phyloP scores from a whole-genome alignment of 2,797 vertebrate species.

The Oryzias sinensis region DNA sequence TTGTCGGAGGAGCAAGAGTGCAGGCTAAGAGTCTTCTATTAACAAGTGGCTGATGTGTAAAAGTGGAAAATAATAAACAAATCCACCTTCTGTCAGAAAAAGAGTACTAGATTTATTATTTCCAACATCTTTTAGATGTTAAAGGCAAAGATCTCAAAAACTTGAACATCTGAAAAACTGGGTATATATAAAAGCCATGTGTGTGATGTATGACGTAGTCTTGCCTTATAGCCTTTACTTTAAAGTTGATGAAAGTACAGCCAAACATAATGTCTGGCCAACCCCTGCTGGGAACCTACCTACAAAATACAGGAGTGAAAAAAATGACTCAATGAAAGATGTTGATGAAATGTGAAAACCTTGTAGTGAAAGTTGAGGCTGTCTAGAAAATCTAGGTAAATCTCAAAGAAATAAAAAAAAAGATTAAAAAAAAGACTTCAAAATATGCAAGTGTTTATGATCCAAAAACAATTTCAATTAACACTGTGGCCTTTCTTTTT shows the following conservation, averaged over 20 bases:
- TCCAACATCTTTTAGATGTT: no score
- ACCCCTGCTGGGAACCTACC: no score
- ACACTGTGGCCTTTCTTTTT: no score
- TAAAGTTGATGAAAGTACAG: no score
- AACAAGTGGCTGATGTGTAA: conserved; percentile 37
- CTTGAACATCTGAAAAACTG: no score
- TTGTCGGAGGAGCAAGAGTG: conserved; percentile 45
- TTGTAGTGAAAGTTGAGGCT: conserved; percentile 6
- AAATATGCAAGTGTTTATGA: no score
- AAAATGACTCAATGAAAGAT: not conserved
- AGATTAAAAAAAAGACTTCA: not conserved
- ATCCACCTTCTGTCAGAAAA: not conserved
- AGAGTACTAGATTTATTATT: not conserved
- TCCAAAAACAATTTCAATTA: no score
- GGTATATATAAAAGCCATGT: no score
- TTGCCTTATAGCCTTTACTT: no score
- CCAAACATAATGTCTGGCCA: no score
- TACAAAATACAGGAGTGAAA: conserved; percentile 16
- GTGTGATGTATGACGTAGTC: no score
- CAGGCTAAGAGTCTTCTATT: conserved; percentile 33
- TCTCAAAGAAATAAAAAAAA: not conserved
- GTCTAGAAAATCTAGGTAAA: conserved; percentile 1
- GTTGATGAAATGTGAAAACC: conserved; percentile 11
- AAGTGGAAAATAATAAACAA: conserved; percentile 8
- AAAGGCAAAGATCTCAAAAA: no score